phyloP scores from a whole-genome alignment of 2,797 vertebrate species.

The Lophotriccus pileatus region DNA sequence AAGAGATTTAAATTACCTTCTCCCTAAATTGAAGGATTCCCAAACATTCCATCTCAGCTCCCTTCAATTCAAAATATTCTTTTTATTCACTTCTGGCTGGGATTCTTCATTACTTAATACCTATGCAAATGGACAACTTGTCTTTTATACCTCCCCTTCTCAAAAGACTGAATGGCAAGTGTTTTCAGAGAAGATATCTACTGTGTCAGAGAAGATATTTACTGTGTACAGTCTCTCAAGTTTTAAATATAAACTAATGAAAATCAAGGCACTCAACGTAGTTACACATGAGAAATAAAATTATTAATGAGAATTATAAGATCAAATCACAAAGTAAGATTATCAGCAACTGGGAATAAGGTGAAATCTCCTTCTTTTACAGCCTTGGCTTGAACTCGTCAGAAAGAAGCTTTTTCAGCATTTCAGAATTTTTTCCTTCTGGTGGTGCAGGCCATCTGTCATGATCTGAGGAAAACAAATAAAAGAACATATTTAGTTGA shows the following conservation, averaged over 20 bases:
- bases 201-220: neutral
- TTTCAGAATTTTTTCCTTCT: slow-evolving; percentile 80
- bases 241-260: neutral
- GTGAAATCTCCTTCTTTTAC: slow-evolving; percentile 14
- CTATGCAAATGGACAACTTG: neutral
- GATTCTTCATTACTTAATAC: neutral
- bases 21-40: neutral
- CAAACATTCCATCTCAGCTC: neutral
- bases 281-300: neutral
- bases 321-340: neutral
- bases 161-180: neutral
- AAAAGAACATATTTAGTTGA: neutral
- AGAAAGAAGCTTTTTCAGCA: slow-evolving; percentile 75
- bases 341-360: neutral
- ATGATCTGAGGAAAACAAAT: slow-evolving; percentile 80
- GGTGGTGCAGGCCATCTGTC: slow-evolving; percentile 83
- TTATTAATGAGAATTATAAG: neutral
- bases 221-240: neutral
- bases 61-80: neutral
- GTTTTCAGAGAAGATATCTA: neutral
- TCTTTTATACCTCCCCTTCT: neutral
- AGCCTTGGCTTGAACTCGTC: slow-evolving; percentile 48
- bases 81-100: neutral
- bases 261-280: neutral
- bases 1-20: neutral